Evolutionary conservation across 2,113 vertebrate genomes (phyloP).

Genomic region (Scomber colias): DNA sequence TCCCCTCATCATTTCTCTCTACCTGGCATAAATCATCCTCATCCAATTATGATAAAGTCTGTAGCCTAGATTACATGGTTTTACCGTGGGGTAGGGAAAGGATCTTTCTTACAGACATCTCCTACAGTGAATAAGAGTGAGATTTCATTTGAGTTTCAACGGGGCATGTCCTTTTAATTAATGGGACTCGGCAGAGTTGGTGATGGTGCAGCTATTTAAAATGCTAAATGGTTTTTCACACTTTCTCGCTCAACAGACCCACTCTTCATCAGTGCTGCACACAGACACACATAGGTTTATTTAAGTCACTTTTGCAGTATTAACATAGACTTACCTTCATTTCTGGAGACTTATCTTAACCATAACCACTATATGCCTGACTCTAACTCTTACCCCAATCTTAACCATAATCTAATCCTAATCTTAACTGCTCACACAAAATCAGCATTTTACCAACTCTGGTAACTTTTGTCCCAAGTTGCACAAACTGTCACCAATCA

Average conservation of each 20-base stretch:
- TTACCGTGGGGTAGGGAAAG: conserved; percentile 42
- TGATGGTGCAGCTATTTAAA: conserved; percentile 69
- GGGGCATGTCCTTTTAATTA: conserved; percentile 77
- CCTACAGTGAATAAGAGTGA: conserved; percentile 65
- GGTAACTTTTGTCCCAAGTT: too few species aligned
- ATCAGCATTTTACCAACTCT: too few species aligned
- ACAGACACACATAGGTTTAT: not conserved
- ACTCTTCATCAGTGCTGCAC: not conserved
- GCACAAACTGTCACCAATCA: too few species aligned
- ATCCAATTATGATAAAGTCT: conserved; percentile 80
- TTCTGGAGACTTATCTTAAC: too few species aligned
- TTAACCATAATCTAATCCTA: too few species aligned
- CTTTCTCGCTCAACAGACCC: conserved; percentile 35
- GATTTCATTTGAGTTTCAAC: conserved; percentile 71
- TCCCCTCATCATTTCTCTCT: conserved; percentile 62
- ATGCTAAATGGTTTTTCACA: conserved; percentile 52
- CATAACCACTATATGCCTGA: too few species aligned
- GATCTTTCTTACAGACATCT: conserved; percentile 63
- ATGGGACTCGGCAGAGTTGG: conserved; percentile 51
- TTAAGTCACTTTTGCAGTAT: too few species aligned
- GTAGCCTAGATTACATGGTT: conserved; percentile 70
- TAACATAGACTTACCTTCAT: too few species aligned
- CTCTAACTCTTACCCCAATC: too few species aligned
- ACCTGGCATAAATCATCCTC: conserved; percentile 77
- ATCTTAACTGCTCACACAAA: too few species aligned